Percentiles rank a stretch among this genome's conserved stretches.
Conservation (phyloP, 2,888 invertebrate genomes). For the Gibbula magus region DNA sequence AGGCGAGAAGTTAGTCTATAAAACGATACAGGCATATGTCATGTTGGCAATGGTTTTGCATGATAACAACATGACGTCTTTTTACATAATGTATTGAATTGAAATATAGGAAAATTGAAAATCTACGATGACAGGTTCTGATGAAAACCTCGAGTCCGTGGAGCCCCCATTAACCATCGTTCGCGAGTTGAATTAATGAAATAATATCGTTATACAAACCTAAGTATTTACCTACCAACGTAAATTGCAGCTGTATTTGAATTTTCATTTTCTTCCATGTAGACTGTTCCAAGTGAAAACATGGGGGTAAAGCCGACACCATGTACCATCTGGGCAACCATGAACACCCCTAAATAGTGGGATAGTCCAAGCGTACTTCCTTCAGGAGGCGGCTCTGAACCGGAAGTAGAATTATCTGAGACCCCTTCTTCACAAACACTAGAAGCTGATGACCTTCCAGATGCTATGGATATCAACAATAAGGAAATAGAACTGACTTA, state of each 20-base stretch:
- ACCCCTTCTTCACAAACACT: neutral
- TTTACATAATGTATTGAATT: too few species aligned
- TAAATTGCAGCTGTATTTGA: conserved; percentile 54
- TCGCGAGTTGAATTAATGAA: too few species aligned
- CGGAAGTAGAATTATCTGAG: conserved; percentile 17
- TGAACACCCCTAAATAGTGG: conserved; percentile 53
- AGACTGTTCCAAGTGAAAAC: conserved; percentile 62
- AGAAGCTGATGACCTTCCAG: neutral
- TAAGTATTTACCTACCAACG: conserved; percentile 49
- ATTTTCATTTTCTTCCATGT: conserved; percentile 63
- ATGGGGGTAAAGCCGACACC: conserved; percentile 59
- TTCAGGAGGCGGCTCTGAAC: conserved; percentile 27
- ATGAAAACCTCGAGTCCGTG: too few species aligned
- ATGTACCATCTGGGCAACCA: conserved; percentile 54
- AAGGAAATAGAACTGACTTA: too few species aligned
- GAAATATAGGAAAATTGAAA: too few species aligned
- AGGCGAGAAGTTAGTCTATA: neutral
- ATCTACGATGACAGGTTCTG: too few species aligned
- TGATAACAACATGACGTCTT: too few species aligned
- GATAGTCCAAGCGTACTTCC: conserved; percentile 42
- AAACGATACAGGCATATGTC: too few species aligned
- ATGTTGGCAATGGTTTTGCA: too few species aligned
- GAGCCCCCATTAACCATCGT: too few species aligned
- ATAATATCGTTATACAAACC: too few species aligned
- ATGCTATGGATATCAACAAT: too few species aligned